Evolutionary conservation across 2,113 vertebrate species (phyloP).

Genomic region (Uropsilus gracilis): DNA sequence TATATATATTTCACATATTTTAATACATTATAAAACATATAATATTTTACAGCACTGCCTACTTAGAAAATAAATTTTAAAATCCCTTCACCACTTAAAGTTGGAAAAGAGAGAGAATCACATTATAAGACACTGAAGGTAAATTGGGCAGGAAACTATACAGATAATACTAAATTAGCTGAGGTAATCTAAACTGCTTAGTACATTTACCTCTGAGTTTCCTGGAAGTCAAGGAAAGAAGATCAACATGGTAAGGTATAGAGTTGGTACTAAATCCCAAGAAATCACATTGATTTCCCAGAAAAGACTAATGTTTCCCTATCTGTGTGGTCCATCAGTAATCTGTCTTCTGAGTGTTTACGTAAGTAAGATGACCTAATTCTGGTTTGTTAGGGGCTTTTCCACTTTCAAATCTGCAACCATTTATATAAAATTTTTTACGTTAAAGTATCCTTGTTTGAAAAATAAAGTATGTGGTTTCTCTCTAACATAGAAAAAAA

Average conservation of each 20-base stretch:
- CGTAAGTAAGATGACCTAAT: background rate
- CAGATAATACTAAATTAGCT: background rate
- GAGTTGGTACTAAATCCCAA: background rate
- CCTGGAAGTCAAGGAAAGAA: background rate
- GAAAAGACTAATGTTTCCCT: background rate
- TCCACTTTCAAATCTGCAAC: background rate
- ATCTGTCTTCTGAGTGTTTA: background rate
- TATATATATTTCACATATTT: background rate
- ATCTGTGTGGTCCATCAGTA: background rate
- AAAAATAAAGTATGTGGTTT: conserved; percentile 18
- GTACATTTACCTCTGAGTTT: background rate
- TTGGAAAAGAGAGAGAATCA: background rate
- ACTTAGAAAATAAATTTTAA: background rate
- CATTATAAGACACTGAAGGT: background rate
- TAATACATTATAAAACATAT: no score
- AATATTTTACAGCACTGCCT: no score
- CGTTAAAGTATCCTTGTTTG: background rate
- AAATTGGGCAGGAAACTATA: background rate
- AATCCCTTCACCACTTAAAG: background rate
- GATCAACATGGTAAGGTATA: background rate
- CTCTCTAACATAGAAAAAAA: background rate
- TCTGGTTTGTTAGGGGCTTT: background rate
- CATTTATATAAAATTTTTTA: background rate
- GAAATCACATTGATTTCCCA: background rate
- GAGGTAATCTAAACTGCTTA: background rate